phyloP scores from a whole-genome alignment of 2,113 vertebrate genomes.

The rabbit (Oryctolagus cuniculus) region DNA sequence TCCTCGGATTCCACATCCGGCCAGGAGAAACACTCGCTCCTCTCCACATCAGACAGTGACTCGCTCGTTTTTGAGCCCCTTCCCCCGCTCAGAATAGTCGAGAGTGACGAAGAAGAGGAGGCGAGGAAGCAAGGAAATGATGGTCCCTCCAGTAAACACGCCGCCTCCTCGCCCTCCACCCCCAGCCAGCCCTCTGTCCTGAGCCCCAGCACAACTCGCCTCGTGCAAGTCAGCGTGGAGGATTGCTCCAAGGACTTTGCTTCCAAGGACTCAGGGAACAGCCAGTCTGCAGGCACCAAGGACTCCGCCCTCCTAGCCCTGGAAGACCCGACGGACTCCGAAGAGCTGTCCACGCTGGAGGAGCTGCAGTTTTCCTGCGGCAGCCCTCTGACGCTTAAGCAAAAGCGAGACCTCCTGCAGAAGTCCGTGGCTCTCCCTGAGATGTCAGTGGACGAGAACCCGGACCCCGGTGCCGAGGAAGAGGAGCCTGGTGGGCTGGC shows the following conservation, averaged over 20 bases:
- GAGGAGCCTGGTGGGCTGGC: slow-evolving; percentile 77
- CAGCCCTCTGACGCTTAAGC: slow-evolving; percentile 94
- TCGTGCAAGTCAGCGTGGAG: slow-evolving; percentile 95
- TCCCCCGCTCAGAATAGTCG: slow-evolving; percentile 97
- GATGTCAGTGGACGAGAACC: slow-evolving; percentile 92
- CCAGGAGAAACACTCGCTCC: slow-evolving; percentile 96
- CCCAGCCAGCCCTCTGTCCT: slow-evolving; percentile 87
- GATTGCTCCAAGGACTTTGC: slow-evolving; percentile 92
- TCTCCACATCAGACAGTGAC: slow-evolving; percentile 97
- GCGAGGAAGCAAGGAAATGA: slow-evolving; percentile 83
- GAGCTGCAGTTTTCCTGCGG: slow-evolving; percentile 85
- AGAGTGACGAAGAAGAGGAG: slow-evolving; percentile 96
- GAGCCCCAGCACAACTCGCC: slow-evolving; percentile 90
- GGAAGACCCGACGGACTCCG: slow-evolving; percentile 77
- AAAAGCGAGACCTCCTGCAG: slow-evolving; percentile 95
- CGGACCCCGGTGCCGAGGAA: slow-evolving; percentile 84
- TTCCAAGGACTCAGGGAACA: slow-evolving; percentile 83
- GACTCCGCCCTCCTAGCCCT: slow-evolving; percentile 81
- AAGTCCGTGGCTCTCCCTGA: slow-evolving; percentile 94
- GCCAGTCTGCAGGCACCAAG: slow-evolving; percentile 67
- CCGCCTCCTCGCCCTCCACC: slow-evolving; percentile 84
- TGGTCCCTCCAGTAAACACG: slow-evolving; percentile 80
- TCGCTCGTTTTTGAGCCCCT: slow-evolving; percentile 97
- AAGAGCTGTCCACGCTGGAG: slow-evolving; percentile 79
- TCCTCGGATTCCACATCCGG: slow-evolving; percentile 97